Evolutionary conservation across 2,888 invertebrate species (phyloP), one percentile per base, ranked within the genome.

Genomic region (Ptilodon capucinus): DNA sequence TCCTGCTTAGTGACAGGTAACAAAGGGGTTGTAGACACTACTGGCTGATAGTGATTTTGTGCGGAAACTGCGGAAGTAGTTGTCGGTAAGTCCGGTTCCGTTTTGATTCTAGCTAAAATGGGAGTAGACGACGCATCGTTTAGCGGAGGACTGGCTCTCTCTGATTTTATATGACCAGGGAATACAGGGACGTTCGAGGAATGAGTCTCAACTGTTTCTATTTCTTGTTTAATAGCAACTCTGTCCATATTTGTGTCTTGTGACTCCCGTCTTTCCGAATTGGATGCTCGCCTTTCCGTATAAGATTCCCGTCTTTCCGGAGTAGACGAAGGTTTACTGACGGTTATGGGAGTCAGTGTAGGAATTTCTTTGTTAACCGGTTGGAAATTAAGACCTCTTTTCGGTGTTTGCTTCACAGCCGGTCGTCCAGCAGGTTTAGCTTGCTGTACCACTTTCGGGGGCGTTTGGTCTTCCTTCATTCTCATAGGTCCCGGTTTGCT

Each of bases 371-470:
- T 64, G 28, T 59, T 65, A 0, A 50, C 32, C 38, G 66, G 51
- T 58, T 79, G 78, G 43, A 67, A 55, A 57, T 77, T 86, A 1
- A 75, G 69, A 19, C 73, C 81, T 68, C 86, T 79, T 68, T 83
- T 90, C 9, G 90, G 90, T 13, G 91, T 89, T 63, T 90, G 87
- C 56, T 91, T 91, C 17, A 91, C 66, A 19, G 77, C 77, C 1
- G 88, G 88, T 50, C 88, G 71, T 3, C 70, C 76, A 11, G 66
- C 57, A 11, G 71, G 75, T 48, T 76, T 79, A 0, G 54, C 52
- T 17, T 51, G 55, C 40, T 69, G 61, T 14, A 54, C 54, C 13
- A 76, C 74, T 49, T 71, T 74, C 7, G 66, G 58, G 38, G 71
- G 63, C n/a, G 19, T 38, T 13, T n/a, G n/a, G 4, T 4, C 19